These are phyloP conservation scores for Microcebus murinus DNA, from an alignment of 2,113 vertebrate genomes.

Conservation along the genomic window DNA sequence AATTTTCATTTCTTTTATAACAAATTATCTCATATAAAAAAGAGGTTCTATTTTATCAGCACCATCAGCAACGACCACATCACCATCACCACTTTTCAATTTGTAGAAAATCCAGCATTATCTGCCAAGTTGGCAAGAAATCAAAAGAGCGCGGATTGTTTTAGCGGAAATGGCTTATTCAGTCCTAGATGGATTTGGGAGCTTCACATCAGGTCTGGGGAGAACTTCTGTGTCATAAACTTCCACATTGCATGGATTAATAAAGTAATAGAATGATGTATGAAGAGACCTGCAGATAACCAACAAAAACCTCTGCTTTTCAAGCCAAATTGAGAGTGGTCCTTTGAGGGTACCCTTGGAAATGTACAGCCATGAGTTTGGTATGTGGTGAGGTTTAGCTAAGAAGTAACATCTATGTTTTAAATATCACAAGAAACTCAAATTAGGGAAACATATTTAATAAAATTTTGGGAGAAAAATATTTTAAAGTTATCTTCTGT, in stretches of 20 bases:
- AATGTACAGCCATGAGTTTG: background rate
- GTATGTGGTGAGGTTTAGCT: background rate
- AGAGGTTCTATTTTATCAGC: constrained; percentile 21
- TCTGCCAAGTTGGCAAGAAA: background rate
- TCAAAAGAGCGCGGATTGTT: background rate
- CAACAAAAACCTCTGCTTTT: background rate
- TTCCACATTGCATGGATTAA: background rate
- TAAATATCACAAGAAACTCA: background rate
- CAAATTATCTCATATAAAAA: background rate
- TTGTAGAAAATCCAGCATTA: background rate
- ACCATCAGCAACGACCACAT: background rate
- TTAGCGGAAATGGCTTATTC: background rate
- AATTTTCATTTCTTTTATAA: constrained; percentile 1
- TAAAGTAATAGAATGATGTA: background rate
- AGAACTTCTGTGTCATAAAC: background rate
- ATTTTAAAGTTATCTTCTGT: background rate
- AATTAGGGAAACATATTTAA: background rate
- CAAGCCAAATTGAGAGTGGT: background rate
- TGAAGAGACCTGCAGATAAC: background rate
- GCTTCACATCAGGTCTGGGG: background rate
- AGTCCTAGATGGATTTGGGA: background rate
- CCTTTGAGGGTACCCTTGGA: background rate
- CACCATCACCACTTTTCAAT: constrained; percentile 1
- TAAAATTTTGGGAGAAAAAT: background rate
- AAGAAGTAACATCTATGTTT: background rate